These are phyloP conservation scores for Caenorhabditis latens DNA, from an alignment of 1,140 invertebrate species.

Conservation along the genomic window DNA sequence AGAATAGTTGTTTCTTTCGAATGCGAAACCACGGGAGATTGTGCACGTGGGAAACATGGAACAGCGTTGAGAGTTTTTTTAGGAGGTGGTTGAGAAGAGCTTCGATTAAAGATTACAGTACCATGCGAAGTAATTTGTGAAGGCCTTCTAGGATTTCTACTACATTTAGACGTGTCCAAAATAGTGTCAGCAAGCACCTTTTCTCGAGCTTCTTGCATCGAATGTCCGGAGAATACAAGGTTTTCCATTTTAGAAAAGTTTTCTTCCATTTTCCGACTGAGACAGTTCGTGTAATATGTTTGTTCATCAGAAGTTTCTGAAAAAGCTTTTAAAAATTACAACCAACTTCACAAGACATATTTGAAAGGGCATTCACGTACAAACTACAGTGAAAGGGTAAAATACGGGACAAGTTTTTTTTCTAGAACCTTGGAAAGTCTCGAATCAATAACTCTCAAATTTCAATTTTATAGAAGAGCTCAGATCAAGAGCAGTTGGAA, in stretches of 20 bases:
- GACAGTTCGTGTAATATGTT: not conserved
- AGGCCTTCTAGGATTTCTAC: not conserved
- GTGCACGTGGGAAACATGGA: not conserved
- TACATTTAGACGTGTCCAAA: not conserved
- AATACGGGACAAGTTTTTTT: no score
- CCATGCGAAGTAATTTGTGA: no score
- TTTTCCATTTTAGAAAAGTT: constrained; percentile 25
- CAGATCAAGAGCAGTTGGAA: no score
- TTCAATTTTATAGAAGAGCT: no score
- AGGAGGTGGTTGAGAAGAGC: constrained; percentile 28
- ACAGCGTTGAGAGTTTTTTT: not conserved
- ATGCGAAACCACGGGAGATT: not conserved
- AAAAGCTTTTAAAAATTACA: not conserved
- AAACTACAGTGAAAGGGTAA: no score
- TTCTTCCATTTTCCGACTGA: constrained; percentile 35
- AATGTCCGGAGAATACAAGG: not conserved
- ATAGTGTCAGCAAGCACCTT: not conserved
- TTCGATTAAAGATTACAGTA: not conserved
- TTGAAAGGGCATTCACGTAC: no score
- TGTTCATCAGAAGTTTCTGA: not conserved
- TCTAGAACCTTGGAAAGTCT: no score
- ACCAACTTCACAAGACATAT: not conserved
- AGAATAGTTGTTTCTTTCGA: not conserved
- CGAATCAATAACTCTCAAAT: no score
- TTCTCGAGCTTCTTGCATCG: constrained; percentile 7